Percentiles rank a stretch among this genome's conserved stretches.
Evolutionary conservation across 2,888 invertebrate species (phyloP).

Genomic region (Cerastoderma edule): DNA sequence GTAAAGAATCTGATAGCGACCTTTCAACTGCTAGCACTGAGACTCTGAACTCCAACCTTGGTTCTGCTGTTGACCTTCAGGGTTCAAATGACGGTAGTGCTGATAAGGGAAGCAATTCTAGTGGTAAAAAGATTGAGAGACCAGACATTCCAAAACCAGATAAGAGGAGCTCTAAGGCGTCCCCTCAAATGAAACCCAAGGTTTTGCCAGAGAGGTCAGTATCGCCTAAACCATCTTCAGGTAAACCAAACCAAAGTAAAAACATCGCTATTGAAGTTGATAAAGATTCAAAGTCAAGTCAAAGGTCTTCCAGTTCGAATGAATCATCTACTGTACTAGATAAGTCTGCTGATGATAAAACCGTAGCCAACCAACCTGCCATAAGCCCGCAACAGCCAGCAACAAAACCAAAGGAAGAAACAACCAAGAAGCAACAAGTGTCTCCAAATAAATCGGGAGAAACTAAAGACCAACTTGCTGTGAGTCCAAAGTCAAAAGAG

Average conservation of each 20-base stretch:
- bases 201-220: slow-evolving; percentile 52
- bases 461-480: slow-evolving; percentile 34
- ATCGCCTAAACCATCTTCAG: slow-evolving; percentile 44
- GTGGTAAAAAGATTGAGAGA: slow-evolving; percentile 19
- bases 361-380: slow-evolving; percentile 23
- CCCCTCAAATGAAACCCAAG: slow-evolving; percentile 62
- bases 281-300: slow-evolving; percentile 37
- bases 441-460: slow-evolving; percentile 43
- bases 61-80: slow-evolving; percentile 39
- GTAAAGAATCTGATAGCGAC: slow-evolving; percentile 62
- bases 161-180: slow-evolving; percentile 51
- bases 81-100: slow-evolving; percentile 21
- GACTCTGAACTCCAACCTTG: slow-evolving; percentile 35
- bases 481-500: slow-evolving; percentile 56
- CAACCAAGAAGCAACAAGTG: slow-evolving; percentile 26
- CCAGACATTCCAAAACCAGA: slow-evolving; percentile 38
- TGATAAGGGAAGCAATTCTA: slow-evolving; percentile 46
- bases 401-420: slow-evolving; percentile 12
- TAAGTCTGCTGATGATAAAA: slow-evolving; percentile 4
- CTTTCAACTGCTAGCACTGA: slow-evolving; percentile 43
- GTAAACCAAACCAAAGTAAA: slow-evolving; percentile 26
- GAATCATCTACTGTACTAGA: slow-evolving; percentile 6
- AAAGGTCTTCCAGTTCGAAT: slow-evolving; percentile 30
- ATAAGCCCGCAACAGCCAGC: slow-evolving; percentile 13
- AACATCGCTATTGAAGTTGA: slow-evolving; percentile 33